Percentiles rank a stretch among this genome's conserved stretches.
Evolutionary conservation across 2,888 invertebrate genomes (phyloP).

Genomic region (Melinaea marsaeus): DNA sequence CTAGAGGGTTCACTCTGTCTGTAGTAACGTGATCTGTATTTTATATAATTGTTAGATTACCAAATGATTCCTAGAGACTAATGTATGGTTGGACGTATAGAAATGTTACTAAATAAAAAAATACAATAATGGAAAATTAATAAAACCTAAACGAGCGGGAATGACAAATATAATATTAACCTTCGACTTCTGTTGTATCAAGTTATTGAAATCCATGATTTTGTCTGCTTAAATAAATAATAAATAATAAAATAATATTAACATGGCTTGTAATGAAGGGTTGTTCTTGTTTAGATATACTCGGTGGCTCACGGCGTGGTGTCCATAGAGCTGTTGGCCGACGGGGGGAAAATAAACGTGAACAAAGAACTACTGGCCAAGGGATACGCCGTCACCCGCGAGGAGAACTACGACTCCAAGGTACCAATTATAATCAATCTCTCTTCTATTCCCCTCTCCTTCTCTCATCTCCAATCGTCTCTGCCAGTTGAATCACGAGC

Average conservation of each 20-base stretch:
- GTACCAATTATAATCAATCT: conserved; percentile 45
- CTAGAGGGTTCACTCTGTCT: no score
- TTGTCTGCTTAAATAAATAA: no score
- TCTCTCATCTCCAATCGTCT: not conserved
- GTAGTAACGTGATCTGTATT: no score
- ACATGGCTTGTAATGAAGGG: not conserved
- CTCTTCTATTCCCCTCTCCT: not conserved
- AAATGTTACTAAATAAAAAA: no score
- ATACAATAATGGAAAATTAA: no score
- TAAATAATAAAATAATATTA: no score
- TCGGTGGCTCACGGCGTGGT: conserved; percentile 89
- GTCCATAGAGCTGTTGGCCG: conserved; percentile 78
- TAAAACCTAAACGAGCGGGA: no score
- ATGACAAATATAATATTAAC: not conserved
- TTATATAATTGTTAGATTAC: no score
- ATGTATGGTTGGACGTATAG: no score
- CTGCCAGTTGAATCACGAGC: conserved; percentile 78
- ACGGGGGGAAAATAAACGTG: conserved; percentile 63
- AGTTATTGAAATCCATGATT: no score
- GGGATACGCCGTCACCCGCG: conserved; percentile 81
- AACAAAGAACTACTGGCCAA: conserved; percentile 81
- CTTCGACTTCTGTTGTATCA: no score
- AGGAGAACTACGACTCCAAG: conserved; percentile 89
- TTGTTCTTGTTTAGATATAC: conserved; percentile 68
- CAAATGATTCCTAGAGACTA: no score